Percentiles rank a stretch among this genome's conserved stretches.
Evolutionary conservation across 2,113 vertebrate species (phyloP).

Genomic region (Rhegmatorhina hoffmannsi): DNA sequence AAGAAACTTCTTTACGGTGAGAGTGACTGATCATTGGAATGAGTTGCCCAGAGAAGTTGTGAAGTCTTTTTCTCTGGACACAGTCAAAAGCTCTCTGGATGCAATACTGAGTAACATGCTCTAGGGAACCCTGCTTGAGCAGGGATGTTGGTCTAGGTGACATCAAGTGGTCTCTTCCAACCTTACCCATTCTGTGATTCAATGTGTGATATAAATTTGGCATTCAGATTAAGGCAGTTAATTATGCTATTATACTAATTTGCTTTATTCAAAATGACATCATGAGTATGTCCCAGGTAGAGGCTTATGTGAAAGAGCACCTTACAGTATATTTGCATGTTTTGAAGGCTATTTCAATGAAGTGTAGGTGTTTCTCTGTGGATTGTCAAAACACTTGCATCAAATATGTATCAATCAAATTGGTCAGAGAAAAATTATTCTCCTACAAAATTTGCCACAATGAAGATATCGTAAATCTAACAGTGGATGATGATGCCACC

Average conservation of each 20-base stretch:
- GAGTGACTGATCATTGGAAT: background rate
- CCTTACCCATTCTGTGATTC: background rate
- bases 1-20: background rate
- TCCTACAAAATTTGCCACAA: background rate
- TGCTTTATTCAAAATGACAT: background rate
- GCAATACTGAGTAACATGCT: background rate
- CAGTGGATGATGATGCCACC: too few species aligned
- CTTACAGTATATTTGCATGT: background rate
- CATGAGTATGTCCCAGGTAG: background rate
- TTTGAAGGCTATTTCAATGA: background rate
- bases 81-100: background rate
- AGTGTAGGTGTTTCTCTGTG: background rate
- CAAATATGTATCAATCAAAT: background rate
- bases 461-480: background rate
- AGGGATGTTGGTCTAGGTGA: background rate
- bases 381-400: background rate
- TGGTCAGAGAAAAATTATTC: background rate
- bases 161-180: background rate
- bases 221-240: background rate
- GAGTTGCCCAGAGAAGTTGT: background rate
- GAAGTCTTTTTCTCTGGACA: background rate
- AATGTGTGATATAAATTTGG: background rate
- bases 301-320: background rate
- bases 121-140: background rate
- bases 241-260: background rate